Conservation (phyloP, 2,797 vertebrate species). For the Chiloscyllium punctatum region DNA sequence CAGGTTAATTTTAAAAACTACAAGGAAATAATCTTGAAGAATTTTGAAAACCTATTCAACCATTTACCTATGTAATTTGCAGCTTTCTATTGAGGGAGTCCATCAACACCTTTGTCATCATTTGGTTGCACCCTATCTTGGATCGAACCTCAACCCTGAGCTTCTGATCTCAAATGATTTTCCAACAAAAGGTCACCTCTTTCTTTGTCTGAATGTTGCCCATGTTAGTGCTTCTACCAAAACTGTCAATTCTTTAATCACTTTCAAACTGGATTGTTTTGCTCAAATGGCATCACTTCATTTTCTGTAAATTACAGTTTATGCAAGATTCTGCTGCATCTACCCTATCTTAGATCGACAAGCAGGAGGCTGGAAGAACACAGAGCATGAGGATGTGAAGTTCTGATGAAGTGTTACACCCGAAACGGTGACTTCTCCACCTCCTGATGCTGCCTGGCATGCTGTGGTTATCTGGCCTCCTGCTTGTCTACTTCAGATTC, state of each 20-base stretch:
- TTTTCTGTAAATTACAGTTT: background rate
- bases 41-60: background rate
- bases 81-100: background rate
- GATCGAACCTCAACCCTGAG: background rate
- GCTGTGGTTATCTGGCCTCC: too few relatives aligned
- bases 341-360: too few relatives aligned
- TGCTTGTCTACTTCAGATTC: too few relatives aligned
- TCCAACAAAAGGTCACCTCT: background rate
- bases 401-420: too few relatives aligned
- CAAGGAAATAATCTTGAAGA: background rate
- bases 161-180: background rate
- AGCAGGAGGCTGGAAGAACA: too few relatives aligned
- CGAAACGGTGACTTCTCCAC: too few relatives aligned
- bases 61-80: background rate
- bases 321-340: background rate
- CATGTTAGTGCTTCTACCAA: background rate
- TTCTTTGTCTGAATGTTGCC: background rate
- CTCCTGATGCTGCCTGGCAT: too few relatives aligned
- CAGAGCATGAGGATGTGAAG: too few relatives aligned
- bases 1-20: too few relatives aligned
- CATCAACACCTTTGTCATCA: background rate
- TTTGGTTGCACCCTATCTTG: background rate
- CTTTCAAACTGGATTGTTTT: background rate
- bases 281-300: background rate
- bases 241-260: background rate